Evolutionary conservation across 2,797 vertebrate species (phyloP), one percentile per base, ranked within the genome.

Genomic region (Coreius guichenoti): DNA sequence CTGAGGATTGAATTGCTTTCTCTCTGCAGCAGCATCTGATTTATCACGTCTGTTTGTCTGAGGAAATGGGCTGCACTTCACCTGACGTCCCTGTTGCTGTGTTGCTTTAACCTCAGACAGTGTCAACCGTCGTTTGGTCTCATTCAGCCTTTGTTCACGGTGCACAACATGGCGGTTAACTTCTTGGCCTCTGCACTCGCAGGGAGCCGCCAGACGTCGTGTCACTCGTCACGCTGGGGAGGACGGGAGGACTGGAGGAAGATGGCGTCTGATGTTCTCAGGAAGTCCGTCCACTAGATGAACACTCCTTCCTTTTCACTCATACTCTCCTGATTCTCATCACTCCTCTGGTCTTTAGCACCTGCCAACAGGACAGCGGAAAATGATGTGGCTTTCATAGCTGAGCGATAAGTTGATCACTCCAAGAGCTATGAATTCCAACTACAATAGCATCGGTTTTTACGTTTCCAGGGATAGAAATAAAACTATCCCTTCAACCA

Each of bases 331-430:
- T 87, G 89, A 89, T 74, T 82, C 89, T 82, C 89, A 87, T 90
- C 89, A 88, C 83, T 90, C 84, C 63, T 61, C 89, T 84, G 81
- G 63, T 82, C 88, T 86, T 88, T 90, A 90, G 83, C 89, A 86
- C 77, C 81, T 90, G 89, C 89, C 89, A 88, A 81, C 83, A 68
- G 7, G 79, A 74, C 78, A 81, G 26, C 45, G 6, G 63, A 33
- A 67, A 39, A 54, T 68, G n/a, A 65, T 31, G 9, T 19, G 29
- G 31, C 33, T 54, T 81, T 33, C 76, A 81, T 29, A 80, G 67
- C 13, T 3, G 14, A 68, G 70, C 19, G 19, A 76, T 47, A 81
- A 86, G 65, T 13, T 1, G 0, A 61, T 72, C n/a, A 56, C 29
- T 73, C 45, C 23, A 78, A 83, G 81, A 89, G 81, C 86, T 61